Conservation (phyloP, 2,888 invertebrate species). For the Campopleginae sp. region DNA sequence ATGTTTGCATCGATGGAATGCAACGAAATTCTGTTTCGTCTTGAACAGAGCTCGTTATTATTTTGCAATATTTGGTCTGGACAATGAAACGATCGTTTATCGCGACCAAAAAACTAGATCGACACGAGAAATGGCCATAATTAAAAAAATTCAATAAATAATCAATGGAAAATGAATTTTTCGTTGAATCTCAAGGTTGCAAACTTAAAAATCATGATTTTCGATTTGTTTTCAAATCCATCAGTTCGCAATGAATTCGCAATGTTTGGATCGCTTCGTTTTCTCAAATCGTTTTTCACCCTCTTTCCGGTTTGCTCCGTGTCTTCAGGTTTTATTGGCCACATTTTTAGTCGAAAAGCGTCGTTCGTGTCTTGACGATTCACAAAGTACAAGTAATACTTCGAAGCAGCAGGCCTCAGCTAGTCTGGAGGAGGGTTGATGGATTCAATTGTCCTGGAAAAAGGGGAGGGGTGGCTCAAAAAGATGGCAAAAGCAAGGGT, state of each 20-base stretch:
- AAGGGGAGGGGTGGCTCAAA: neutral
- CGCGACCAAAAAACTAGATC: too few species aligned
- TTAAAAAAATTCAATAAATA: too few species aligned
- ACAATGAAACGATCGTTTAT: too few species aligned
- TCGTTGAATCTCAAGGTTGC: neutral
- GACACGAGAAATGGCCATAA: too few species aligned
- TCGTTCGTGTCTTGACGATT: neutral
- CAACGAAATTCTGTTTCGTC: too few species aligned
- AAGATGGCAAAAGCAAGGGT: neutral
- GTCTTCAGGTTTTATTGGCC: neutral
- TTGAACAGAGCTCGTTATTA: too few species aligned
- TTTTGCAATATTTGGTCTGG: too few species aligned
- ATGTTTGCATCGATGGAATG: too few species aligned
- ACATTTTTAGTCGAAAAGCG: neutral
- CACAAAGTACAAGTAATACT: neutral
- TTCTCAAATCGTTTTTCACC: neutral
- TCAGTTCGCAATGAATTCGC: too few species aligned
- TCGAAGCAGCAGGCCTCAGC: neutral
- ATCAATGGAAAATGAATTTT: neutral
- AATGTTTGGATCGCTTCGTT: neutral
- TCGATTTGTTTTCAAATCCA: neutral
- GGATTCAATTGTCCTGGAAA: slow-evolving; percentile 3
- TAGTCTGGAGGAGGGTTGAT: slow-evolving; percentile 1
- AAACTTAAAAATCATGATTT: too few species aligned
- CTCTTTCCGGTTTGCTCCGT: neutral